phyloP scores from a whole-genome alignment of 2,113 vertebrate genomes.

The Nestor notabilis region DNA sequence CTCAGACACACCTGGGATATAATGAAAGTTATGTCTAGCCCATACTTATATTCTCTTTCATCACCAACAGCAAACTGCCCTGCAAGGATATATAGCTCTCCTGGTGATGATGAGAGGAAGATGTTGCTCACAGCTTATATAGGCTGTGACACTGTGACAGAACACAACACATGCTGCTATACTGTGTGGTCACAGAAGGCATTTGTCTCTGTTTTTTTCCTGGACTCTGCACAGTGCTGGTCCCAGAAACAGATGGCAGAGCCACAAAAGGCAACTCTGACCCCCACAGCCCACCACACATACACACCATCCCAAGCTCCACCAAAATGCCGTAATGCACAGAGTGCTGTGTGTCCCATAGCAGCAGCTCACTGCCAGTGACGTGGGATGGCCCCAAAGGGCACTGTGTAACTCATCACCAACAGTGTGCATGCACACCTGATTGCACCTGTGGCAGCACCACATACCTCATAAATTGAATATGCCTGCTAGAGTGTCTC shows the following conservation, averaged over 20 bases:
- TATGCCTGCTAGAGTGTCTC: background rate
- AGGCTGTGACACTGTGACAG: background rate
- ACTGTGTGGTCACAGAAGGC: background rate
- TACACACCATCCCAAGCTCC: background rate
- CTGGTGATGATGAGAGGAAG: background rate
- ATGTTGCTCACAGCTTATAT: background rate
- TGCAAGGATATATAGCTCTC: background rate
- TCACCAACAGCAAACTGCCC: background rate
- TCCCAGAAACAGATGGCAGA: background rate
- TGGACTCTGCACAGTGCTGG: background rate
- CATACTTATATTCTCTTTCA: background rate
- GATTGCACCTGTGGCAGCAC: background rate
- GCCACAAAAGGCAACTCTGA: background rate
- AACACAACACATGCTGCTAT: background rate
- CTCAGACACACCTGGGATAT: constrained; percentile 9
- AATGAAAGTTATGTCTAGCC: background rate
- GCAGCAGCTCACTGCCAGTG: background rate
- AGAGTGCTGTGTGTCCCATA: rapidly evolving
- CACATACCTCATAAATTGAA: background rate
- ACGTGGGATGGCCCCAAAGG: background rate
- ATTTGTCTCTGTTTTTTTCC: background rate
- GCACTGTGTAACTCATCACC: background rate
- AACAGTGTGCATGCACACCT: rapidly evolving
- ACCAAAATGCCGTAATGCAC: background rate
- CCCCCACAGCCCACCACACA: background rate